Base-by-base conservation (phyloP, 2,888 invertebrate species). In the Ornithoptera priamus region DNA sequence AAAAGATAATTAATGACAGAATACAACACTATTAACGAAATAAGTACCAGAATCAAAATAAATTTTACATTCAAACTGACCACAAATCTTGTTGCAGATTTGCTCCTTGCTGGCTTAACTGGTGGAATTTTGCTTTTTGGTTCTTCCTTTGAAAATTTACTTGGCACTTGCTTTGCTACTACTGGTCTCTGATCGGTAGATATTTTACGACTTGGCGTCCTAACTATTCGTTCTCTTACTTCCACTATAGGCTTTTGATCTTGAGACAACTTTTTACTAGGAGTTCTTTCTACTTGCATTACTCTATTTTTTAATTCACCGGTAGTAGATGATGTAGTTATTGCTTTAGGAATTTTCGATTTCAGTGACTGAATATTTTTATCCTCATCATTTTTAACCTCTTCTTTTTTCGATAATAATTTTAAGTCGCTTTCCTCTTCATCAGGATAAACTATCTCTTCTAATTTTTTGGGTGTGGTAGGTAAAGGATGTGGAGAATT, bases 41-140 rank as follows among this genome's bases (percentile, higher is more conserved):
- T 86, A 76, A 88, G 77, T 76, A 87, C 78, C 71, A 91, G 75
- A 77, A 89, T 79, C 75, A 88, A 79, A 84, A 89, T 75, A 78
- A 91, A 78, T 85, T 86, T 87, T 76, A 89, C 76, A 80, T 85
- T 87, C 79, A 87, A 87, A 92, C 92, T 91, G 90, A 92, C 92
- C 92, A 87, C 90, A 76, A 92, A 82, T 87, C 92, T 88, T 75
- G 90, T 84, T 75, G 92, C 89, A 65, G 93, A 92, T 85, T 92
- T 93, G 77, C 92, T 92, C 77, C 93, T 81, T 71, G 90, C 90
- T 71, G 93, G 93, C 82, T 93, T 93, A 57, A 92, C 84, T 59
- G 93, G 93, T 67, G 92, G 89, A 30, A 81, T 78, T 78, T 84
- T 88, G 72, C 75, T 81, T 76, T 86, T 85, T 70, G 77, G 73